These are phyloP conservation scores for Philhelius pedissequus DNA, from an alignment of 2,888 invertebrate genomes.

Conservation along the genomic window DNA sequence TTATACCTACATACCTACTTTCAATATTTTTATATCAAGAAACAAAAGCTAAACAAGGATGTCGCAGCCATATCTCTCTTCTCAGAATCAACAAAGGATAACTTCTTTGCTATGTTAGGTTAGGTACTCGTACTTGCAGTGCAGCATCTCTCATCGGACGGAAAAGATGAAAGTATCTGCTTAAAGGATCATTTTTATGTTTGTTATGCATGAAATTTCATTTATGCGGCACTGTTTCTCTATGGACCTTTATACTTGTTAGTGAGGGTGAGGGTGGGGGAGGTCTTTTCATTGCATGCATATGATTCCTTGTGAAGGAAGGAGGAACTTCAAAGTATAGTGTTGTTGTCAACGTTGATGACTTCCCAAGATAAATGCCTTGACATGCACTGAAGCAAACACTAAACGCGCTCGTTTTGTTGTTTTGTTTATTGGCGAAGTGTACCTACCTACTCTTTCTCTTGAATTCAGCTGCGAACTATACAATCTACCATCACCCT, in stretches of 20 bases:
- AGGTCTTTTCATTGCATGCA: constrained; percentile 27
- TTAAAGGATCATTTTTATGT: constrained; percentile 61
- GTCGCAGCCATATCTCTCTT: constrained; percentile 28
- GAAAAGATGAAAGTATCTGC: constrained; percentile 58
- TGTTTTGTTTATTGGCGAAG: constrained; percentile 18
- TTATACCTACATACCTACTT: too few relatives aligned
- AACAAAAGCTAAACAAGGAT: constrained; percentile 11
- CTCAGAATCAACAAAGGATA: constrained; percentile 28
- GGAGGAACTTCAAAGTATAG: not conserved
- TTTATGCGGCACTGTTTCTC: constrained; percentile 44
- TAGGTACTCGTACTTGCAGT: too few relatives aligned
- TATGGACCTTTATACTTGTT: not conserved
- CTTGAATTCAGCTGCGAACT: not conserved
- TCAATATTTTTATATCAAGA: constrained; percentile 17
- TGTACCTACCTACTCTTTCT: too few relatives aligned
- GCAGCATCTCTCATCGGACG: constrained; percentile 38
- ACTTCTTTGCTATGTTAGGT: not conserved
- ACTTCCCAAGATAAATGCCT: constrained; percentile 50
- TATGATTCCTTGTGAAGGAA: constrained; percentile 20
- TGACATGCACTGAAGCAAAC: constrained; percentile 48
- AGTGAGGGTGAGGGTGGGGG: not conserved
- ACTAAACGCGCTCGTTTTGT: constrained; percentile 10
- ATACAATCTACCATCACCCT: not conserved
- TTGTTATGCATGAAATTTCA: constrained; percentile 63
- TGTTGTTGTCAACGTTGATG: constrained; percentile 44